Base-by-base conservation (phyloP, 2,113 vertebrate species). In the Argyrosomus japonicus region DNA sequence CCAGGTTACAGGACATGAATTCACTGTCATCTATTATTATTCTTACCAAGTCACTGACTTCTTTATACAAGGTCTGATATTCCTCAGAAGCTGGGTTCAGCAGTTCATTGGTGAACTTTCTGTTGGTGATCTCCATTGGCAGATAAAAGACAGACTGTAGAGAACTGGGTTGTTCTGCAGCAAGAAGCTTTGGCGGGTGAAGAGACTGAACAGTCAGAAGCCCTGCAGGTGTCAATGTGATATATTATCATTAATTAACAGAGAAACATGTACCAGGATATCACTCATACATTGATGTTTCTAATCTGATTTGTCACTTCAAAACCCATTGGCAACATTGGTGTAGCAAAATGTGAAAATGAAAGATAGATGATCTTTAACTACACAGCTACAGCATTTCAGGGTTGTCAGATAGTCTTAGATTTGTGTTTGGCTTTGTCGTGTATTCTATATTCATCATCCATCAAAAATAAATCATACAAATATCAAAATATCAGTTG, bases 71-170 rank as follows among this genome's bases (percentile, higher is more conserved):
- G 13, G 1, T 58, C 13, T 69, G 7, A 62, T 87, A 90, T 18
- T 88, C 36, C 0, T 19, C 13, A 5, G 88, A 84, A 13, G 3
- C 0, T 1, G 40, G 8, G 62, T 88, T n/a, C 3, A 57, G 53
- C 36, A 93, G 78, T 1, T 63, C 56, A 0, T 19, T 0, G 1
- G 29, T 90, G 83, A 85, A 93, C 54, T 27, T 6, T 11, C 45
- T 84, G 76, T 93, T 93, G 69, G 71, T 89, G 84, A 93, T 93
- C 70, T 86, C 45, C 5, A 93, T 51, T 23, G 27, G 67, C 50
- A 93, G 0, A 53, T 1, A 32, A 53, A 75, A 92, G 1, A 58
- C 25, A 45, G 36, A n/a, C 54, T 58, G 56, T 2, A 27, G 17
- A 40, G 0, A 0, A 9, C 0, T n/a, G n/a, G 17, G 4, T 2